phyloP scores from a whole-genome alignment of 2,797 vertebrate genomes.

The Thamnophis elegans region DNA sequence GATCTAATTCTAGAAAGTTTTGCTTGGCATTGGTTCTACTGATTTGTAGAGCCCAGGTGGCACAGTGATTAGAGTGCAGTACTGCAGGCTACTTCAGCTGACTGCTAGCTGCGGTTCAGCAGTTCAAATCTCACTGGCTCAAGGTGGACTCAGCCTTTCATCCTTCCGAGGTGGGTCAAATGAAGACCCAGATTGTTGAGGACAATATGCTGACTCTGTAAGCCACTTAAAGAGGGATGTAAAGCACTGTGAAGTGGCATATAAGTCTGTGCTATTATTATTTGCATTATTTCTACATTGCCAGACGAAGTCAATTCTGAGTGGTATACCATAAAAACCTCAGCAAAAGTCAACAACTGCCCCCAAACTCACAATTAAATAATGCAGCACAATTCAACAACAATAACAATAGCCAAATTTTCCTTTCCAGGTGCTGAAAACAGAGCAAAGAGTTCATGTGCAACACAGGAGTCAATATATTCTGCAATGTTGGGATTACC shows the following conservation, averaged over 20 bases:
- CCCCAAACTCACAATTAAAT: background rate
- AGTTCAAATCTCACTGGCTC: no score
- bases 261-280: background rate
- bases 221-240: no score
- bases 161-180: no score
- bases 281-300: background rate
- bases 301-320: background rate
- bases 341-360: background rate
- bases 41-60: background rate
- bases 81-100: no score
- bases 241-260: no score
- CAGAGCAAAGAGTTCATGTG: background rate
- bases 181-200: no score
- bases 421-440: background rate
- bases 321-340: background rate
- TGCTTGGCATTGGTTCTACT: background rate
- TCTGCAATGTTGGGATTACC: background rate
- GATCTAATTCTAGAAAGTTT: background rate
- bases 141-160: no score
- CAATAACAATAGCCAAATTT: background rate
- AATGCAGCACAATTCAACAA: background rate
- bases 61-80: no score
- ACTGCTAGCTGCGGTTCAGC: no score
- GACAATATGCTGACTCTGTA: no score
- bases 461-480: background rate